A percentile compares a stretch with the other conserved stretches of the same genome.
These are phyloP conservation scores for Nycticebus coucang DNA, from an alignment of 2,113 vertebrate species.

Conservation along the genomic window DNA sequence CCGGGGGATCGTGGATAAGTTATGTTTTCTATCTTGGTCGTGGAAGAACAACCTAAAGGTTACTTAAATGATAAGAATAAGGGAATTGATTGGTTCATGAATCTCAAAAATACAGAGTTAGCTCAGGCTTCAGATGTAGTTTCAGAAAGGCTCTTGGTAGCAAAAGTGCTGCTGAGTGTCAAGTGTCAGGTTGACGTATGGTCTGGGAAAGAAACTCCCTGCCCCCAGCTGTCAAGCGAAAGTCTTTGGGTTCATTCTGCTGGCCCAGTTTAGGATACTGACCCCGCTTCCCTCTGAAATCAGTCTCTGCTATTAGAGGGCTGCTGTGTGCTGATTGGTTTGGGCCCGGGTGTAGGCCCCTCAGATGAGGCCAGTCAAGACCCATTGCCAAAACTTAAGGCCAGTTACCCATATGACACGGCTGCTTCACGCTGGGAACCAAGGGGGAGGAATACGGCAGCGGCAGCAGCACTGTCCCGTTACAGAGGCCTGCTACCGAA, in stretches of 20 bases:
- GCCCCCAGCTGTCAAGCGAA: not conserved
- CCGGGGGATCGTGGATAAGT: not conserved
- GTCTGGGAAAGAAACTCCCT: not conserved
- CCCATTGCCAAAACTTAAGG: not conserved
- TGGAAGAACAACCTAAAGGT: not conserved
- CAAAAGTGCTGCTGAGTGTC: not conserved
- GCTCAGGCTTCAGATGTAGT: not conserved
- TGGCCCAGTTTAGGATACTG: not conserved
- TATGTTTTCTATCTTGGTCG: not conserved
- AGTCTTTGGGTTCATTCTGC: not conserved
- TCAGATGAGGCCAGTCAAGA: not conserved
- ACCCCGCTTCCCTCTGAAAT: not conserved
- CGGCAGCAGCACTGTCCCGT: rapidly evolving
- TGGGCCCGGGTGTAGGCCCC: not conserved
- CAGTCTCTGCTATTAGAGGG: not conserved
- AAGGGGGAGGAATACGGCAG: not conserved
- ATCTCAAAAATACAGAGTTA: not conserved
- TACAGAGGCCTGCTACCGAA: not conserved
- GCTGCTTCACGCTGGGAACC: not conserved
- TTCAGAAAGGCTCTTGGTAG: not conserved
- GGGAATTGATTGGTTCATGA: not conserved
- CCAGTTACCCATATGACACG: rapidly evolving
- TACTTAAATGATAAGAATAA: not conserved
- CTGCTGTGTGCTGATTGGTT: not conserved
- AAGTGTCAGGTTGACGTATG: rapidly evolving